These are phyloP conservation scores for Trissoscelio sp. DNA, from an alignment of 2,888 invertebrate genomes.

Conservation along the genomic window DNA sequence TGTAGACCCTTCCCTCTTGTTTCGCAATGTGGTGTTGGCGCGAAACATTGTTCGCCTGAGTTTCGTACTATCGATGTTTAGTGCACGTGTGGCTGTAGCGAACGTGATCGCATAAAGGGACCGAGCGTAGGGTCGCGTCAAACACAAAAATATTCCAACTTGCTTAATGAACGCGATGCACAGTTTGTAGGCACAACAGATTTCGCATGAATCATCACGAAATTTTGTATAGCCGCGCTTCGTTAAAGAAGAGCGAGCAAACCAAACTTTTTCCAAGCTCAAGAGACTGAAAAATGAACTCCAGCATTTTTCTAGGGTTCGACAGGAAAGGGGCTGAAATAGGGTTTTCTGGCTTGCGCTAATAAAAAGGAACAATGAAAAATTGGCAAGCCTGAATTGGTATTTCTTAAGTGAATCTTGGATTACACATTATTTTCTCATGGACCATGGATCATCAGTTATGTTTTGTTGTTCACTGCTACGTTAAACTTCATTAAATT, in stretches of 20 bases:
- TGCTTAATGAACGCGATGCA: constrained; percentile 40
- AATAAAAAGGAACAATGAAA: too few relatives aligned
- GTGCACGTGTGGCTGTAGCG: constrained; percentile 37
- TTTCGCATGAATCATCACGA: constrained; percentile 33
- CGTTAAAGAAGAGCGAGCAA: constrained; percentile 12
- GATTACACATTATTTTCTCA: too few relatives aligned
- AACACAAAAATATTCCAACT: constrained; percentile 33
- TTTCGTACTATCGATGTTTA: constrained; percentile 52
- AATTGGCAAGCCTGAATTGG: too few relatives aligned
- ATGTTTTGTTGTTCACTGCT: too few relatives aligned
- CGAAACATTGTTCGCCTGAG: constrained; percentile 58
- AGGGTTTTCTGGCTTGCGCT: too few relatives aligned
- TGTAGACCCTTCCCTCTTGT: constrained; percentile 27
- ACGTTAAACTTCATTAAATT: too few relatives aligned
- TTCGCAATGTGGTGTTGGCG: constrained; percentile 44
- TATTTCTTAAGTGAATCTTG: too few relatives aligned
- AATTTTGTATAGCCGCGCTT: constrained; percentile 33
- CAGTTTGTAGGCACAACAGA: constrained; percentile 39
- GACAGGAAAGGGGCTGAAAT: too few relatives aligned
- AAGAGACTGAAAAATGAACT: background rate
- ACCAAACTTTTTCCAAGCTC: background rate
- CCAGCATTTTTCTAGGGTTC: too few relatives aligned
- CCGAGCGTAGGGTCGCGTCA: constrained; percentile 31
- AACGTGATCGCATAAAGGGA: constrained; percentile 61
- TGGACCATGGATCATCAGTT: too few relatives aligned